phyloP scores from a whole-genome alignment of 2,888 invertebrate species.

The Eupeodes latifasciatus region DNA sequence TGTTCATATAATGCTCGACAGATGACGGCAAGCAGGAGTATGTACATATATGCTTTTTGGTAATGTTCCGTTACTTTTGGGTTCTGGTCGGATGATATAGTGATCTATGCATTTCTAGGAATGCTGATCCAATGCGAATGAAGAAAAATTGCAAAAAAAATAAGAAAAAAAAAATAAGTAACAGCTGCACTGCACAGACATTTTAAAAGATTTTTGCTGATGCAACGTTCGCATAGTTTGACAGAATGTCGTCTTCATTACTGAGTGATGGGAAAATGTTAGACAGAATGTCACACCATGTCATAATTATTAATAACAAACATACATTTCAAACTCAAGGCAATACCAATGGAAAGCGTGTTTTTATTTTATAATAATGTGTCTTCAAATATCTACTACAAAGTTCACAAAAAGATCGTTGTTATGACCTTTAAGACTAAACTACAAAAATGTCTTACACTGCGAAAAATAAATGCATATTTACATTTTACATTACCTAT shows the following conservation, averaged over 20 bases:
- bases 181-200: constrained; percentile 57
- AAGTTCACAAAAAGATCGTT: background rate
- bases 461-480: too few relatives aligned
- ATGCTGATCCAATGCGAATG: constrained; percentile 49
- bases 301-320: constrained; percentile 38
- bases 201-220: constrained; percentile 13
- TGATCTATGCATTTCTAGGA: constrained; percentile 63
- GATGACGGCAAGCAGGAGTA: background rate
- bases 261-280: constrained; percentile 45
- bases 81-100: constrained; percentile 37
- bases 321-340: background rate
- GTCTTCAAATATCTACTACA: background rate
- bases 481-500: too few relatives aligned
- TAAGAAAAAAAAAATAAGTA: constrained; percentile 4
- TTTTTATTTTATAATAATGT: background rate
- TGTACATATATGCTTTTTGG: constrained; percentile 47
- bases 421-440: background rate
- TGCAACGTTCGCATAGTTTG: background rate
- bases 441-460: too few relatives aligned
- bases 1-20: background rate
- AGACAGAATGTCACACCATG: constrained; percentile 42
- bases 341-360: background rate
- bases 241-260: constrained; percentile 11
- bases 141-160: background rate
- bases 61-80: constrained; percentile 43